These are phyloP conservation scores for Jacana jacana DNA, from an alignment of 2,113 vertebrate genomes.

Conservation along the genomic window DNA sequence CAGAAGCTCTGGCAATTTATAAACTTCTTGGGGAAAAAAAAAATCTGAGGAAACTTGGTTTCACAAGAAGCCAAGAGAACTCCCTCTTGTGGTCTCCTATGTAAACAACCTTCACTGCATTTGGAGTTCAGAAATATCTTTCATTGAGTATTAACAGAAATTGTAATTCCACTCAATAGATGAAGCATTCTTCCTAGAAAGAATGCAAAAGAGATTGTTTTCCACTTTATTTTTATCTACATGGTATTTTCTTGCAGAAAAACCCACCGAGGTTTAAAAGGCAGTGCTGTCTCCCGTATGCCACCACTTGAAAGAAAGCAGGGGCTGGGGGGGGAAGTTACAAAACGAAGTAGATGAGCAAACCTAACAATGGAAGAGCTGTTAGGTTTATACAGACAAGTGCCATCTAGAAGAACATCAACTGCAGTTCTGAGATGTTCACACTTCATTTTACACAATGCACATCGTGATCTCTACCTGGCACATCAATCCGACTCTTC, in stretches of 20 bases:
- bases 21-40: background rate
- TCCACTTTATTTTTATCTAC: constrained; percentile 76
- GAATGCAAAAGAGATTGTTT: constrained; percentile 70
- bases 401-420: constrained; percentile 72
- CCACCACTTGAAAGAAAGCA: constrained; percentile 51
- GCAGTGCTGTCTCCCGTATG: constrained; percentile 62
- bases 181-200: constrained; percentile 48
- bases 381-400: constrained; percentile 42
- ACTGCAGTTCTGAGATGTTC: constrained; percentile 49
- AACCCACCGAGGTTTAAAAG: constrained; percentile 69
- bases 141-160: constrained; percentile 36
- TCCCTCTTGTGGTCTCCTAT: constrained; percentile 44
- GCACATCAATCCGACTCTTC: constrained; percentile 60
- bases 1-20: background rate
- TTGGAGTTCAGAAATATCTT: background rate
- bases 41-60: background rate
- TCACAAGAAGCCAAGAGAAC: background rate
- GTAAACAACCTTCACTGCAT: background rate
- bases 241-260: constrained; percentile 72
- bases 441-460: constrained; percentile 69
- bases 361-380: constrained; percentile 57
- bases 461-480: constrained; percentile 66
- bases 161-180: background rate
- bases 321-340: constrained; percentile 40
- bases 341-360: constrained; percentile 69